A percentile compares a stretch with the other conserved stretches of the same genome.
Conservation (phyloP, 2,888 invertebrate genomes). For the Philereme transversata region DNA sequence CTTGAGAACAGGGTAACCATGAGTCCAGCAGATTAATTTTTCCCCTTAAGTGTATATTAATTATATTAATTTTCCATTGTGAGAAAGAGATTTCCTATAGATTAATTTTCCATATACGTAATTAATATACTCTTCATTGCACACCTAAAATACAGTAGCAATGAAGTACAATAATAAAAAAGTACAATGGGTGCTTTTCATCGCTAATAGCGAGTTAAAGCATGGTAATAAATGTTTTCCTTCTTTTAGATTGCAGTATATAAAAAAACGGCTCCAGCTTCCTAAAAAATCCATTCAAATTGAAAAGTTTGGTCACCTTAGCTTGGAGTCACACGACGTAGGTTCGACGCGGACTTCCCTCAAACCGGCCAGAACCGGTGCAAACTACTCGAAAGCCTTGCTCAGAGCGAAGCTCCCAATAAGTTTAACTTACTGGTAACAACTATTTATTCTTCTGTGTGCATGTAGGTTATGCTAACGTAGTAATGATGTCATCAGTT, state of each 20-base stretch:
- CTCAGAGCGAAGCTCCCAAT: conserved; percentile 17
- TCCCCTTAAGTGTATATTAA: too few relatives aligned
- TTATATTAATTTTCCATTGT: too few relatives aligned
- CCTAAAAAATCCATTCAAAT: neutral
- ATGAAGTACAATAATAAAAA: too few relatives aligned
- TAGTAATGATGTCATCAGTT: neutral
- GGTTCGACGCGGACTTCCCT: conserved; percentile 35
- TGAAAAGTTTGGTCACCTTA: neutral
- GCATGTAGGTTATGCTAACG: neutral
- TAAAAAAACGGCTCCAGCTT: too few relatives aligned
- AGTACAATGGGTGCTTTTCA: too few relatives aligned
- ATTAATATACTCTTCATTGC: too few relatives aligned
- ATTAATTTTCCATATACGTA: too few relatives aligned
- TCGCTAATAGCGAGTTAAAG: too few relatives aligned
- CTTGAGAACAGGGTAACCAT: conserved; percentile 4
- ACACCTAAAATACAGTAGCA: too few relatives aligned
- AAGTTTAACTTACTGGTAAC: neutral
- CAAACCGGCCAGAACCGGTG: conserved; percentile 46
- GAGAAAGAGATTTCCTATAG: too few relatives aligned
- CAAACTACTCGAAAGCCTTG: conserved; percentile 48
- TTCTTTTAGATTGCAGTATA: too few relatives aligned
- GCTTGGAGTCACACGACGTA: conserved; percentile 9
- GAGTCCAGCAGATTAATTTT: neutral
- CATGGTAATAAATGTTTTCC: too few relatives aligned
- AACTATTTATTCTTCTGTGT: neutral